Evolutionary conservation across 2,888 invertebrate species (phyloP), one percentile per base, ranked within the genome.

Genomic region (Sesia apiformis): DNA sequence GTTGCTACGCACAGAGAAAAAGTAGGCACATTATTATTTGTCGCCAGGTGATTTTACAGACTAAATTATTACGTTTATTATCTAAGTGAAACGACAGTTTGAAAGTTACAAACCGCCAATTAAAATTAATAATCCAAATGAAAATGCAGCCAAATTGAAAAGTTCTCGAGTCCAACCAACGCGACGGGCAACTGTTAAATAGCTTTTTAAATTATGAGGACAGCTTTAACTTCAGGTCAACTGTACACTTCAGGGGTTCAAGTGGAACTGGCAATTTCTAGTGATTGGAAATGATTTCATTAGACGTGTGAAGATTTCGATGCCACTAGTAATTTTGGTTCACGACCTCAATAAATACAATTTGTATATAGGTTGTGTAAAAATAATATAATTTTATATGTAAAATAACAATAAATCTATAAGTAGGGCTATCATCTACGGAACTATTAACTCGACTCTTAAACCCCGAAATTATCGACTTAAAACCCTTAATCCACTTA

Each of bases 241-340:
- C n/a, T 46, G 46, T 23, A 46, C 46, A 46, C 46, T 46, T 7
- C 8, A 8, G 46, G 8, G 46, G 8, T 46, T 46, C 23, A 6
- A 46, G 46, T 8, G 8, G 46, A 46, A 46, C 46, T 46, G 46
- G 39, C 6, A 7, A 50, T 4, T 50, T 38, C 50, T 40, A 40
- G 52, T n/a, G 8, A 40, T 40, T 52, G 39, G 38, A 56, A 52
- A 50, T 57, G 55, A 70, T 68, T 69, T 73, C 72, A 80, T 80
- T 71, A 69, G 60, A 63, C 60, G 64, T 57, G 61, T 62, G 68
- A 71, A 67, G 70, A 76, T 74, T 74, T 75, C 76, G 76, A 81
- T 81, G 64, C 59, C 71, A 67, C 65, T 70, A 74, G 77, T 72
- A 66, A 63, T 62, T 69, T 66, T 66, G 61, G 69, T 66, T 67